These are phyloP conservation scores for Chrysotoxum bicinctum DNA, from an alignment of 2,888 invertebrate species.

Conservation along the genomic window DNA sequence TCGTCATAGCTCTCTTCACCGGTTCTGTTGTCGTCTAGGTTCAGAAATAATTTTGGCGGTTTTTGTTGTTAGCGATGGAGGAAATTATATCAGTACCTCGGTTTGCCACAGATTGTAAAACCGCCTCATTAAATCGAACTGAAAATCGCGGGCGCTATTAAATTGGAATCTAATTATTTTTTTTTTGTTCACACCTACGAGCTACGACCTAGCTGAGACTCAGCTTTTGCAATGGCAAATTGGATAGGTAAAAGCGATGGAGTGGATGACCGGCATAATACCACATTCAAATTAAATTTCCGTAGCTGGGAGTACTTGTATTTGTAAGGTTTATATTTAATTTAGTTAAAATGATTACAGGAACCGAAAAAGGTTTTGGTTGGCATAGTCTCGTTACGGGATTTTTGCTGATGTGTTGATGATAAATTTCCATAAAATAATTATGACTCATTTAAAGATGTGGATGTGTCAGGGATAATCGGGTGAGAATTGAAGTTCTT, in stretches of 20 bases:
- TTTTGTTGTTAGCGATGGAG: neutral
- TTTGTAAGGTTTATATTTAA: neutral
- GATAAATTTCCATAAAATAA: no score
- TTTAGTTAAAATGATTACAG: neutral
- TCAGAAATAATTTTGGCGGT: neutral
- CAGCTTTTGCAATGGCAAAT: constrained; percentile 4
- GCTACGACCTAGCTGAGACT: neutral
- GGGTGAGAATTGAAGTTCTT: no score
- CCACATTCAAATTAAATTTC: neutral
- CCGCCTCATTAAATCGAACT: constrained; percentile 57
- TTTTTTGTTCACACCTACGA: neutral
- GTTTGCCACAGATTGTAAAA: constrained; percentile 43
- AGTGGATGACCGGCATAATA: neutral
- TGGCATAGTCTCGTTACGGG: no score
- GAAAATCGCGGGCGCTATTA: neutral
- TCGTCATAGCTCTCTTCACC: neutral
- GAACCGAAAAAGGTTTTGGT: neutral
- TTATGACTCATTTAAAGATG: no score
- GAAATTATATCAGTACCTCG: constrained; percentile 39
- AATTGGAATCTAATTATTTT: constrained; percentile 45
- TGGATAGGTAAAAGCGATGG: neutral
- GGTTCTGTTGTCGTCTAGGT: neutral
- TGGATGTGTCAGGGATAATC: no score
- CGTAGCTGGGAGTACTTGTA: no score
- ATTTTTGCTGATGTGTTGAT: no score